Evolutionary conservation across 2,113 vertebrate species (phyloP).

Genomic region (Okapia johnstoni): DNA sequence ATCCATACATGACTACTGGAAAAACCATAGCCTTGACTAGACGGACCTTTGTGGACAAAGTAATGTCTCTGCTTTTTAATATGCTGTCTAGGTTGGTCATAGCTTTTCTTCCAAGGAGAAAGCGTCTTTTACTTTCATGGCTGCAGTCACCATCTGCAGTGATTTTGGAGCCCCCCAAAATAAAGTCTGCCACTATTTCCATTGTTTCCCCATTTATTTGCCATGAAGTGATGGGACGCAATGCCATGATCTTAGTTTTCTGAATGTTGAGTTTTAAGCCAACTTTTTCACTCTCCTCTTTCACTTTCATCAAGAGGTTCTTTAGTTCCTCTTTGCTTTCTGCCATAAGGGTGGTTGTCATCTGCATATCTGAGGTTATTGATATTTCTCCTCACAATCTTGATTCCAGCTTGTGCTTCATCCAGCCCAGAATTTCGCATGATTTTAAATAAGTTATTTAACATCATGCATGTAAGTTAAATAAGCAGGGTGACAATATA

Average conservation of each 20-base stretch:
- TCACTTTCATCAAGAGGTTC: neutral
- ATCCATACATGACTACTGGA: neutral
- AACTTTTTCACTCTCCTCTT: neutral
- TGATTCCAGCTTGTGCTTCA: neutral
- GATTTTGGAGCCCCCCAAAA: accelerated
- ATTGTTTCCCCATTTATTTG: neutral
- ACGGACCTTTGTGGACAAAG: neutral
- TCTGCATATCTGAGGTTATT: neutral
- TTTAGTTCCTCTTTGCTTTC: neutral
- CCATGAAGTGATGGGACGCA: neutral
- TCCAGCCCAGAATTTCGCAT: accelerated
- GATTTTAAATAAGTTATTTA: too few relatives aligned
- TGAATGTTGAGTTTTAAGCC: neutral
- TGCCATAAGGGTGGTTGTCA: neutral
- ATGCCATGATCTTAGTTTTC: neutral
- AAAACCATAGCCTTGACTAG: neutral
- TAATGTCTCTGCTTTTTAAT: neutral
- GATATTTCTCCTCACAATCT: accelerated
- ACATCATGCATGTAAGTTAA: neutral
- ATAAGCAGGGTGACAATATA: too few relatives aligned
- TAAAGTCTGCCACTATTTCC: neutral
- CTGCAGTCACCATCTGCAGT: neutral
- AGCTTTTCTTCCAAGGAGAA: neutral
- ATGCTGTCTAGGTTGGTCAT: neutral
- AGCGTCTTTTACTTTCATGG: neutral